A percentile compares a stretch with the other conserved stretches of the same genome.
Evolutionary conservation across 1,140 invertebrate species (phyloP).

Genomic region (Daktulosphaira vitifoliae): DNA sequence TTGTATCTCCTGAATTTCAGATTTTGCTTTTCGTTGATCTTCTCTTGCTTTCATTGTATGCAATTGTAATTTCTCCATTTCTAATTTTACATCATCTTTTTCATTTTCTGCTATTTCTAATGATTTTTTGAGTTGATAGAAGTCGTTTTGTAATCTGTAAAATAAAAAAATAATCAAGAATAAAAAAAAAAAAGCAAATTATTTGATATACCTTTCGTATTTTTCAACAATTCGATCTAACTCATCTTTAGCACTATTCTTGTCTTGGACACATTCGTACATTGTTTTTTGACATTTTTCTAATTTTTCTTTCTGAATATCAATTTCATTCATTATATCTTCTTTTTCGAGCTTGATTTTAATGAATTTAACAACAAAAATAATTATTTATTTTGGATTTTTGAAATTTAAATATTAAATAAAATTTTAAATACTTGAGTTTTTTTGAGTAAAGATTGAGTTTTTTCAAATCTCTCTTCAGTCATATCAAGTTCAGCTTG

Average conservation of each 20-base stretch:
- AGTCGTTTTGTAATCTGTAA: slow-evolving; percentile 71
- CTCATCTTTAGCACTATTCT: slow-evolving; percentile 78
- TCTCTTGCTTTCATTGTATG: slow-evolving; percentile 70
- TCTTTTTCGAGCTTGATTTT: slow-evolving; percentile 76
- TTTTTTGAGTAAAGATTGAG: slow-evolving; percentile 72
- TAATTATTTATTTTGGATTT: too few species aligned
- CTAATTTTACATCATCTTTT: slow-evolving; percentile 71
- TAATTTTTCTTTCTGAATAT: slow-evolving; percentile 79
- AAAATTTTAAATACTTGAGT: slow-evolving; percentile 51
- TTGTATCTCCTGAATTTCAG: slow-evolving; percentile 70
- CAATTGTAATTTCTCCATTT: slow-evolving; percentile 74
- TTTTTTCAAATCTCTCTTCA: slow-evolving; percentile 80
- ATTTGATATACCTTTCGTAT: slow-evolving; percentile 65
- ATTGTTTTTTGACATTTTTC: slow-evolving; percentile 73
- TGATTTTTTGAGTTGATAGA: slow-evolving; percentile 77
- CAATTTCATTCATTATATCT: slow-evolving; percentile 71
- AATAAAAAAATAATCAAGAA: not conserved
- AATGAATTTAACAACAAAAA: too few species aligned
- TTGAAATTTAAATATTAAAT: not conserved
- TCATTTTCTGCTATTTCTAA: slow-evolving; percentile 78
- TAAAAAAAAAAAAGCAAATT: too few species aligned
- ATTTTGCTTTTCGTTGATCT: slow-evolving; percentile 74
- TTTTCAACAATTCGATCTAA: slow-evolving; percentile 87
- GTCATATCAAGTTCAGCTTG: slow-evolving; percentile 75
- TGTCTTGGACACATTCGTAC: slow-evolving; percentile 76